Evolutionary conservation across 2,797 vertebrate species (phyloP).

Genomic region (Poecilia picta): DNA sequence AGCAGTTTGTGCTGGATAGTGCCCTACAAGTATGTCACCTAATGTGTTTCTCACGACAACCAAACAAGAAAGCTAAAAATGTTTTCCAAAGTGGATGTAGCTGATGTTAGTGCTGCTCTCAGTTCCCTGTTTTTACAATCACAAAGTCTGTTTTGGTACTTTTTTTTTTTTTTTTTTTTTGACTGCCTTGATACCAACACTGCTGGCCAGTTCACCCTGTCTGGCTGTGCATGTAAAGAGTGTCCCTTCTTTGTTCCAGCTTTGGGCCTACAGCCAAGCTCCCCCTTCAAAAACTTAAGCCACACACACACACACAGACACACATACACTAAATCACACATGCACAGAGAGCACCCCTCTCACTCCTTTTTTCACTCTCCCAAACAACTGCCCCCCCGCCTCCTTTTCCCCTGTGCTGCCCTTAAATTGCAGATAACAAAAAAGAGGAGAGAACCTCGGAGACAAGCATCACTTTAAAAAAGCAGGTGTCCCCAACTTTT

Average conservation of each 20-base stretch:
- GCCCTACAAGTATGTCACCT: constrained; percentile 29
- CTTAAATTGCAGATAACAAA: constrained; percentile 77
- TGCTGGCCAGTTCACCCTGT: constrained; percentile 80
- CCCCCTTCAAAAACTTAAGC: constrained; percentile 82
- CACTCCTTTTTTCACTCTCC: constrained; percentile 56
- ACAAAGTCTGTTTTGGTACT: constrained; percentile 64
- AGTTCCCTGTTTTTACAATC: constrained; percentile 39
- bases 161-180: constrained; percentile 52
- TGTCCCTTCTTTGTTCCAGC: constrained; percentile 83
- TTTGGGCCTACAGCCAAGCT: constrained; percentile 79
- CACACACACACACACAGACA: constrained; percentile 50
- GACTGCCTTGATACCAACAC: constrained; percentile 63
- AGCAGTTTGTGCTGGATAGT: constrained; percentile 56
- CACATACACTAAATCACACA: constrained; percentile 43
- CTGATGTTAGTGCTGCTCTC: constrained; percentile 32
- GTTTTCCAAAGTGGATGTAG: constrained; percentile 41
- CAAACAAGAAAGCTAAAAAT: constrained; percentile 33
- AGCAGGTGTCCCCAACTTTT: constrained; percentile 86
- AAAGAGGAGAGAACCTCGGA: constrained; percentile 67
- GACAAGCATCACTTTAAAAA: constrained; percentile 82
- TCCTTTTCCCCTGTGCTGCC: constrained; percentile 54
- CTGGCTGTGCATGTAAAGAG: constrained; percentile 87
- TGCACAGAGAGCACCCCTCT: constrained; percentile 49
- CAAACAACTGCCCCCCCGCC: constrained; percentile 61
- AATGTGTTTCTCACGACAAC: constrained; percentile 57